These are phyloP conservation scores for Ariolimax columbianus DNA, from an alignment of 2,888 invertebrate genomes.

Conservation along the genomic window DNA sequence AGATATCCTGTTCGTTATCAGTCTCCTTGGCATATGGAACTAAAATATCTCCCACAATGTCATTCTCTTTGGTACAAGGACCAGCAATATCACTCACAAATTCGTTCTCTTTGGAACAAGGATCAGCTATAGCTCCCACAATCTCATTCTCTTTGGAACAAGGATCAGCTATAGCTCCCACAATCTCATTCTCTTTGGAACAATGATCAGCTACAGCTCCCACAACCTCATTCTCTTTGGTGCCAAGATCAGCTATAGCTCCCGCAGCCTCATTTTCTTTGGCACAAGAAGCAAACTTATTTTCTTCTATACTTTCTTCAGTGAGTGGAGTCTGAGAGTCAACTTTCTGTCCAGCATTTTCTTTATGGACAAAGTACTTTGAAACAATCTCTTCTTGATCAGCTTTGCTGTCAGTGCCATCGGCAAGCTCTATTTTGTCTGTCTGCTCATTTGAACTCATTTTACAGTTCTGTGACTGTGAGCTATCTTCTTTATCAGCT, in stretches of 20 bases:
- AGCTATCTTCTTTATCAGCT: background rate
- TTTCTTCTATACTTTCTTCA: background rate
- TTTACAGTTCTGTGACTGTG: background rate
- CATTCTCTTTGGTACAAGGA: no score
- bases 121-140: no score
- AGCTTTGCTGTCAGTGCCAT: background rate
- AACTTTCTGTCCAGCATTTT: background rate
- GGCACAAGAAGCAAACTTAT: background rate
- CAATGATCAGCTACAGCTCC: background rate
- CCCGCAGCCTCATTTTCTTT: background rate
- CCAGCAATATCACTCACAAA: no score
- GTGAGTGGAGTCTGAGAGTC: background rate
- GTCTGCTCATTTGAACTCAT: constrained; percentile 6
- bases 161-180: no score
- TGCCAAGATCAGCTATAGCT: background rate
- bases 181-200: background rate
- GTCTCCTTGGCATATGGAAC: no score
- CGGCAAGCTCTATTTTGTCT: background rate
- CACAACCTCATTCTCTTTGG: background rate
- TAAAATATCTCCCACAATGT: no score
- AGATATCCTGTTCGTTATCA: no score
- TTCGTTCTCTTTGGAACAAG: no score
- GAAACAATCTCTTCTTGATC: background rate
- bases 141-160: no score
- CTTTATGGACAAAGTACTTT: background rate